Conservation (phyloP, 2,888 invertebrate species). For the Prenolepis imparis region DNA sequence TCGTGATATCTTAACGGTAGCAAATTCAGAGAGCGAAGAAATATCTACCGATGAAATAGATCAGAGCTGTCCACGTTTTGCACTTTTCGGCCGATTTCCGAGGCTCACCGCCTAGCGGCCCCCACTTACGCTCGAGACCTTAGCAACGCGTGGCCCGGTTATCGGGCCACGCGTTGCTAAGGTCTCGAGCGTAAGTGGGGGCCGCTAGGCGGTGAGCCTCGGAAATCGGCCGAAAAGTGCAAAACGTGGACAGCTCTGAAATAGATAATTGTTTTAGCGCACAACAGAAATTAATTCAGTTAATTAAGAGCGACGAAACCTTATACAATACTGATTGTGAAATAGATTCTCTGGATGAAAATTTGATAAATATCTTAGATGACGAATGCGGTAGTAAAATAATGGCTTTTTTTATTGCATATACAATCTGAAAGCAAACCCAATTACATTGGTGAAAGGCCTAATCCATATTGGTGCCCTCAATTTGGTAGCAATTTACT, state of each 20-base stretch:
- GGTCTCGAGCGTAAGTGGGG: too few species aligned
- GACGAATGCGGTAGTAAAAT: constrained; percentile 1
- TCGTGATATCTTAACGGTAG: not conserved
- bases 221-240: too few species aligned
- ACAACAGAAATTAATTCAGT: not conserved
- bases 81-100: too few species aligned
- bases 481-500: too few species aligned
- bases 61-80: too few species aligned
- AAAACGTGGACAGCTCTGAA: too few species aligned
- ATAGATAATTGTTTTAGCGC: constrained; percentile 6
- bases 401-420: not conserved
- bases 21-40: not conserved
- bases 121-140: too few species aligned
- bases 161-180: too few species aligned
- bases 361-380: not conserved
- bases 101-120: too few species aligned
- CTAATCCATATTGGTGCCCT: too few species aligned
- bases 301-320: not conserved
- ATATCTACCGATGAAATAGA: not conserved
- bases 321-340: not conserved
- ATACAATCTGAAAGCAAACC: not conserved
- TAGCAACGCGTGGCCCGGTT: too few species aligned
- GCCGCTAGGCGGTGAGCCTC: too few species aligned
- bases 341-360: not conserved
- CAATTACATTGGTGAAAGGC: not conserved